Percentiles rank a stretch among this genome's conserved stretches.
Conservation (phyloP, 2,888 invertebrate species). For the Oconnorella tubifera region DNA sequence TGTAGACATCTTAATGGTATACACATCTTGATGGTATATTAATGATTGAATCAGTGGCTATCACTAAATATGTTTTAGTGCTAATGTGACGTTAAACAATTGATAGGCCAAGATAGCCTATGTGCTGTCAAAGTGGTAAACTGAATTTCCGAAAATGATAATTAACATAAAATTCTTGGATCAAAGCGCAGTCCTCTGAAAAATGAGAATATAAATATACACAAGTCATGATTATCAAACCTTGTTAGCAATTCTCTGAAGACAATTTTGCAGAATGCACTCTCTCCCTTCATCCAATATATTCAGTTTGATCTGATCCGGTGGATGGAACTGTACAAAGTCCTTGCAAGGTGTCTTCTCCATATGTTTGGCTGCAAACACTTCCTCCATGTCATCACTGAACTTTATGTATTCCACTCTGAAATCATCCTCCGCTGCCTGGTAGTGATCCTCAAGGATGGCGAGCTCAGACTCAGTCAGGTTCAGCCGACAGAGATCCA, state of each 20-base stretch:
- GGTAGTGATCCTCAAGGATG: constrained; percentile 52
- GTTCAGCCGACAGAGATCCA: constrained; percentile 51
- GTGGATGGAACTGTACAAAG: constrained; percentile 48
- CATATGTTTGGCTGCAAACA: constrained; percentile 53
- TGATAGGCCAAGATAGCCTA: too few species aligned
- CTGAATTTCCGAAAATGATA: too few species aligned
- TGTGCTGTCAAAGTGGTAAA: too few species aligned
- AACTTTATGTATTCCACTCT: constrained; percentile 51
- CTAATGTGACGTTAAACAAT: too few species aligned
- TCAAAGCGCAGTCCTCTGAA: too few species aligned
- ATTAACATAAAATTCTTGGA: too few species aligned
- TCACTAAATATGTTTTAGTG: too few species aligned
- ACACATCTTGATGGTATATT: too few species aligned
- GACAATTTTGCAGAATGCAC: constrained; percentile 39
- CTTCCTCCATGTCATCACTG: constrained; percentile 53
- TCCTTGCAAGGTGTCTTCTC: constrained; percentile 53
- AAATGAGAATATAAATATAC: too few species aligned
- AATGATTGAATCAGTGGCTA: too few species aligned
- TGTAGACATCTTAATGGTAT: too few species aligned
- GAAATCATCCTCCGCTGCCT: constrained; percentile 41
- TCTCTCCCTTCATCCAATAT: constrained; percentile 41
- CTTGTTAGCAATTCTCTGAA: constrained; percentile 51
- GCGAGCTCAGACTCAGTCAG: constrained; percentile 50
- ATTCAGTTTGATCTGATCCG: constrained; percentile 47
- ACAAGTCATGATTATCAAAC: too few species aligned